Evolutionary conservation across 2,888 invertebrate genomes (phyloP).

Genomic region (Hypomecis punctinalis): DNA sequence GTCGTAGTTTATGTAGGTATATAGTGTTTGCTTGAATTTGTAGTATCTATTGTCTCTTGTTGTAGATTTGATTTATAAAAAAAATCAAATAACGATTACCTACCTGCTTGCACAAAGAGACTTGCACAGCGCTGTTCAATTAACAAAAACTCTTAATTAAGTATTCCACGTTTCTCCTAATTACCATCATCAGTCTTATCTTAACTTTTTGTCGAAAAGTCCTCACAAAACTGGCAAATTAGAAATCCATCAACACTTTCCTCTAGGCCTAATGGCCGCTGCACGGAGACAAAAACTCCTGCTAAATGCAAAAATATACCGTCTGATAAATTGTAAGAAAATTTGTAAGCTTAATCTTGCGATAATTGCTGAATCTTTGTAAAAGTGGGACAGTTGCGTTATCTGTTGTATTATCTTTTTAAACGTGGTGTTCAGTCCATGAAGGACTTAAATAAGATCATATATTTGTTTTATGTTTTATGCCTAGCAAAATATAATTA

Average conservation of each 20-base stretch:
- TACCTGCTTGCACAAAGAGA: too few species aligned
- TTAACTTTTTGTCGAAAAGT: slow-evolving; percentile 23
- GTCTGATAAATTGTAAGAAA: slow-evolving; percentile 55
- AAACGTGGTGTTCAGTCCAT: too few species aligned
- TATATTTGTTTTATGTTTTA: too few species aligned
- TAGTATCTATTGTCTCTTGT: too few species aligned
- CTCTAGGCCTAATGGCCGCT: slow-evolving; percentile 30
- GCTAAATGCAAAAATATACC: slow-evolving; percentile 38
- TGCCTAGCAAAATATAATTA: too few species aligned
- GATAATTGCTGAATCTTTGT: slow-evolving; percentile 61
- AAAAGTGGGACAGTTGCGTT: neutral
- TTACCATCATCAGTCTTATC: slow-evolving; percentile 22
- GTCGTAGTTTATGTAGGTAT: too few species aligned
- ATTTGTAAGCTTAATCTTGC: slow-evolving; percentile 54
- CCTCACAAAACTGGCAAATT: slow-evolving; percentile 32
- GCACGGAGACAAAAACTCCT: slow-evolving; percentile 23
- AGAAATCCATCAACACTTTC: slow-evolving; percentile 35
- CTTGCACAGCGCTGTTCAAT: neutral
- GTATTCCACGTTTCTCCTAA: slow-evolving; percentile 17
- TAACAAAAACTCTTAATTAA: slow-evolving; percentile 8
- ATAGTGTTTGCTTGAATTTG: too few species aligned
- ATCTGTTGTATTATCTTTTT: too few species aligned
- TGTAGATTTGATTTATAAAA: too few species aligned
- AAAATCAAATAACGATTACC: neutral
- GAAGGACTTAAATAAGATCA: too few species aligned